Evolutionary conservation across 2,797 vertebrate species (phyloP).

Genomic region (Melanotaenia boesemani): DNA sequence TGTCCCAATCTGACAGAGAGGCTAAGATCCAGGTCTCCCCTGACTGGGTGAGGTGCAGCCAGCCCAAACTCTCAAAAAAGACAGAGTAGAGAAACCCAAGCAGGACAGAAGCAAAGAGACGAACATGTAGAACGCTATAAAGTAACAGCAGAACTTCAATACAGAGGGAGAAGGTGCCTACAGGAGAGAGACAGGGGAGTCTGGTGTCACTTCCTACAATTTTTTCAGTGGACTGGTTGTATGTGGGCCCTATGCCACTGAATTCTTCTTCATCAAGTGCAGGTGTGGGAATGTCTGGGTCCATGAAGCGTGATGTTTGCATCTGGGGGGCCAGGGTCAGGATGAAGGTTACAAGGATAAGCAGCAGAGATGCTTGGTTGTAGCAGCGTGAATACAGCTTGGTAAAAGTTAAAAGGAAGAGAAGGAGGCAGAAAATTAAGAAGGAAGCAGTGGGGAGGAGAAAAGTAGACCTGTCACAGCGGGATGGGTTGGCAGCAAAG

Average conservation of each 20-base stretch:
- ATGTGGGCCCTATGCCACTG: constrained; percentile 66
- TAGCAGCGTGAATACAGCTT: constrained; percentile 89
- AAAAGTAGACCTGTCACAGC: constrained; percentile 84
- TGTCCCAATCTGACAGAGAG: constrained; percentile 77
- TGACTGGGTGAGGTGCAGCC: constrained; percentile 80
- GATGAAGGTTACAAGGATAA: constrained; percentile 88
- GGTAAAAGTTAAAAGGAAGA: constrained; percentile 93
- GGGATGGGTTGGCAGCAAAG: constrained; percentile 86
- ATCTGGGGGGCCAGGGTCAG: constrained; percentile 92
- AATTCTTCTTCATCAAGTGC: constrained; percentile 72
- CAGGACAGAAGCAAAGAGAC: constrained; percentile 91
- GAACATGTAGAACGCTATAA: constrained; percentile 95
- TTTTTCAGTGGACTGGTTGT: constrained; percentile 73
- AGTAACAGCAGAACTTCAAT: constrained; percentile 95
- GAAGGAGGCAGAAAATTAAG: constrained; percentile 88
- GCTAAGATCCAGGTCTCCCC: constrained; percentile 48
- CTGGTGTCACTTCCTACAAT: constrained; percentile 34
- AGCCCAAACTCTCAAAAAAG: constrained; percentile 92
- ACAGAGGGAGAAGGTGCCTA: constrained; percentile 96
- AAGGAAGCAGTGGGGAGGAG: constrained; percentile 88
- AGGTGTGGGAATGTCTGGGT: constrained; percentile 42
- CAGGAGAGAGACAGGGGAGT: constrained; percentile 89
- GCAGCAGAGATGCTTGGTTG: constrained; percentile 88
- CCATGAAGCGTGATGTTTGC: constrained; percentile 83
- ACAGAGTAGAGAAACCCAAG: constrained; percentile 93